Evolutionary conservation across 2,888 invertebrate genomes (phyloP).

Genomic region (Leucania comma): DNA sequence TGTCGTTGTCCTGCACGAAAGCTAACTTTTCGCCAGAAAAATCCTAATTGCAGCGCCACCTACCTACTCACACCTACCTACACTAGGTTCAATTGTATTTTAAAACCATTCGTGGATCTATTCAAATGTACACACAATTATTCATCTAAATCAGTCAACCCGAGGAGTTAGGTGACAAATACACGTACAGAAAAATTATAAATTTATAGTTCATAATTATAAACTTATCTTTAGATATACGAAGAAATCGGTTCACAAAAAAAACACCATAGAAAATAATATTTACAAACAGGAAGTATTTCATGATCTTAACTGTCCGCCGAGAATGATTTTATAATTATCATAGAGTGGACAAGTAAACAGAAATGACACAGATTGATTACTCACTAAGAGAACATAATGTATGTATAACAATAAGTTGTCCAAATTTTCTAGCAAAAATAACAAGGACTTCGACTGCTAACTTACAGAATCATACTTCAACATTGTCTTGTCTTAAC

Average conservation of each 20-base stretch:
- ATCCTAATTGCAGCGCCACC: no score
- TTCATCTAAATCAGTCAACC: no score
- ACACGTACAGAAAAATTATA: no score
- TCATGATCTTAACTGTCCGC: not conserved
- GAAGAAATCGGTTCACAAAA: not conserved
- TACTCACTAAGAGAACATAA: not conserved
- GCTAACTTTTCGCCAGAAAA: no score
- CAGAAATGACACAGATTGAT: not conserved
- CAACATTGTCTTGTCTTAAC: conserved; percentile 23
- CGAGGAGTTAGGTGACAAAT: no score
- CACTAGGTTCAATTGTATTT: no score
- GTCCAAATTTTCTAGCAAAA: not conserved
- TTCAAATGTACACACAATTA: no score
- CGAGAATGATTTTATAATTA: conserved; percentile 8
- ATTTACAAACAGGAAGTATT: not conserved
- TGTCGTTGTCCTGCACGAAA: no score
- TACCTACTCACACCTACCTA: no score
- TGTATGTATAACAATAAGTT: not conserved
- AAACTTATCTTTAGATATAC: not conserved
- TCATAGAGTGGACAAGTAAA: not conserved
- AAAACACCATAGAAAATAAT: not conserved
- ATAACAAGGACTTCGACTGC: no score
- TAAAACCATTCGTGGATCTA: no score
- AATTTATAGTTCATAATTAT: no score
- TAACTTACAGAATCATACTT: not conserved